Evolutionary conservation across 2,113 vertebrate genomes (phyloP).

Genomic region (Heterotilapia buettikoferi): DNA sequence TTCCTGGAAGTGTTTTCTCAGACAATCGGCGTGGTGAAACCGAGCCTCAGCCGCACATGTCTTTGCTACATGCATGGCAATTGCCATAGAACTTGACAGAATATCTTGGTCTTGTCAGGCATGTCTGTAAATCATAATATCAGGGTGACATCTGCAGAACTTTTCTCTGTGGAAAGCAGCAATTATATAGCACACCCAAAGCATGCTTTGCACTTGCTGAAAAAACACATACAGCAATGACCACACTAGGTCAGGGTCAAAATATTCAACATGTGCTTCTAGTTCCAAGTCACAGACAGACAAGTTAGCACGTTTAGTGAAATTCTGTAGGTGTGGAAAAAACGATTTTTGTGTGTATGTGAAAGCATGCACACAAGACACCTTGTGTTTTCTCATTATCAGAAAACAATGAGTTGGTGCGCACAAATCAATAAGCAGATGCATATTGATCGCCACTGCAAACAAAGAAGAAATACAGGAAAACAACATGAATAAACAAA

Average conservation of each 20-base stretch:
- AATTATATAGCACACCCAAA: constrained; percentile 19
- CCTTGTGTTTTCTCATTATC: neutral
- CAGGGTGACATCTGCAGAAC: constrained; percentile 39
- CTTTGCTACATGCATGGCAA: constrained; percentile 48
- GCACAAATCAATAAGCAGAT: neutral
- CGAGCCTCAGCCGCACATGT: constrained; percentile 22
- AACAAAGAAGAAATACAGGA: neutral
- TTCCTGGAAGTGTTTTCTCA: constrained; percentile 49
- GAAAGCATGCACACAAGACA: neutral
- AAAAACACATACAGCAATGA: neutral
- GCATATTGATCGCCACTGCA: neutral
- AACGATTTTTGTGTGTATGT: neutral
- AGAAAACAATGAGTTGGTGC: neutral
- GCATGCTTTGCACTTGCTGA: neutral
- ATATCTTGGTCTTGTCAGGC: constrained; percentile 35
- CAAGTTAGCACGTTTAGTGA: neutral
- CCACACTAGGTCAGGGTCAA: neutral
- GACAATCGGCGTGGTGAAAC: constrained; percentile 44
- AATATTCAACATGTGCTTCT: neutral
- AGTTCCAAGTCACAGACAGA: neutral
- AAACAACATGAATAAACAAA: neutral
- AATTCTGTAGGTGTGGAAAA: neutral
- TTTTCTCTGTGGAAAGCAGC: constrained; percentile 22
- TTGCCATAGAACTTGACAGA: constrained; percentile 58
- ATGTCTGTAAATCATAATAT: constrained; percentile 44